Evolutionary conservation across 2,113 vertebrate genomes (phyloP).

Genomic region (cat (Felis catus)): DNA sequence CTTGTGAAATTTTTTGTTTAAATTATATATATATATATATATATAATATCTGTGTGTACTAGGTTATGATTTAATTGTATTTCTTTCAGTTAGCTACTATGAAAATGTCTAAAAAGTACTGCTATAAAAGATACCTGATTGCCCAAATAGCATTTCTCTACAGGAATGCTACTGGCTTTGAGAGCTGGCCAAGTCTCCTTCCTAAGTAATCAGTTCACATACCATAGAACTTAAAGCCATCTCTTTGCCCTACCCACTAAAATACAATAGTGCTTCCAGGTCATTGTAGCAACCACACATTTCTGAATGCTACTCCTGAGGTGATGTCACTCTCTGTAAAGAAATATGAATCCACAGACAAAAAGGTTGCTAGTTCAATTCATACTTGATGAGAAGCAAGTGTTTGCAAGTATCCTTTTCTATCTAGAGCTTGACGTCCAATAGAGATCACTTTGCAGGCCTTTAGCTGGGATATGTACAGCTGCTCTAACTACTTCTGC

Average conservation of each 20-base stretch:
- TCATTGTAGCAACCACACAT: not conserved
- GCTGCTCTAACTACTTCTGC: not conserved
- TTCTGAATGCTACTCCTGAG: slow-evolving; percentile 14
- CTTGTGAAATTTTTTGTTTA: slow-evolving; percentile 1
- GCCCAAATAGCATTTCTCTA: not conserved
- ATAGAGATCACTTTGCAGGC: not conserved
- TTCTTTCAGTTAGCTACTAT: not conserved
- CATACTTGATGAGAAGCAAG: not conserved
- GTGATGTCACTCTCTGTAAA: not conserved
- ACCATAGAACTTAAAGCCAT: not conserved
- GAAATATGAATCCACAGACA: not conserved
- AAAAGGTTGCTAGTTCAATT: slow-evolving; percentile 11
- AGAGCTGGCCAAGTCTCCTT: not conserved
- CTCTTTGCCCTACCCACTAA: not conserved
- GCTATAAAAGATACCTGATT: not conserved
- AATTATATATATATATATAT: not conserved
- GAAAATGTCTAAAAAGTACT: slow-evolving; percentile 35
- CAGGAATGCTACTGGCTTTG: not conserved
- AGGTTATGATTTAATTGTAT: not conserved
- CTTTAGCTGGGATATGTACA: not conserved
- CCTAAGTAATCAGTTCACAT: not conserved
- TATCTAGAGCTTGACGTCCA: slow-evolving; percentile 7
- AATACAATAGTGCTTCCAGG: not conserved
- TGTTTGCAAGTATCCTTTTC: slow-evolving; percentile 17
- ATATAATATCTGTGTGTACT: not conserved